These are phyloP conservation scores for Gadus chalcogrammus DNA, from an alignment of 2,113 vertebrate species.

Conservation along the genomic window DNA sequence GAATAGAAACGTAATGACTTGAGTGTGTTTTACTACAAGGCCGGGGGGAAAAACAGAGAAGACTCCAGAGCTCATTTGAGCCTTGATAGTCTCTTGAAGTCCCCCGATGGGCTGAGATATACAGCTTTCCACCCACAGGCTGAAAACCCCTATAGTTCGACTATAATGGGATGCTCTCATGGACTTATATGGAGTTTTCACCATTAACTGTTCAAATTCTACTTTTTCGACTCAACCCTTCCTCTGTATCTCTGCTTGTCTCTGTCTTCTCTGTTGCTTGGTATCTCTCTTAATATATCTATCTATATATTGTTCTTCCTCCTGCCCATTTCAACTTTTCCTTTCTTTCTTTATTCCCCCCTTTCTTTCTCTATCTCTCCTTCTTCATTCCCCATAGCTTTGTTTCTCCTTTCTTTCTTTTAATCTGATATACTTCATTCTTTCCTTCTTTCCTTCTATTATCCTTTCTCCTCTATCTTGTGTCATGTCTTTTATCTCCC, in stretches of 20 bases:
- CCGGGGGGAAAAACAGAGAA: constrained; percentile 47
- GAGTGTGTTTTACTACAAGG: neutral
- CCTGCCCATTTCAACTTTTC: neutral
- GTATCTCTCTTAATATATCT: too few species aligned
- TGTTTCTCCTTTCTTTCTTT: neutral
- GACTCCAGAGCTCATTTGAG: constrained; percentile 18
- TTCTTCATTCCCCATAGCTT: neutral
- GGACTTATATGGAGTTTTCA: too few species aligned
- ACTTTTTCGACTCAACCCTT: too few species aligned
- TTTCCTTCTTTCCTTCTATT: neutral
- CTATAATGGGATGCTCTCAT: too few species aligned
- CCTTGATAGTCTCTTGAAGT: constrained; percentile 12
- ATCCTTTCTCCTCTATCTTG: neutral
- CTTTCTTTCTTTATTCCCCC: neutral
- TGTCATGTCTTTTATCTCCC: neutral
- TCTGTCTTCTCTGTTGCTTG: too few species aligned
- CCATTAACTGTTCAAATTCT: too few species aligned
- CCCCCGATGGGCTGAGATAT: too few species aligned
- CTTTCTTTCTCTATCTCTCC: constrained; percentile 3
- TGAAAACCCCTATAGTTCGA: constrained; percentile 1
- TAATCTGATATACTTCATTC: too few species aligned
- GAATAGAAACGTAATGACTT: too few species aligned
- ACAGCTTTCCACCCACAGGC: neutral
- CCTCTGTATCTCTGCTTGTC: too few species aligned
- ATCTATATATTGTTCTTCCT: neutral